Evolutionary conservation across 2,888 invertebrate genomes (phyloP).

Genomic region (Herminia tarsipennalis): DNA sequence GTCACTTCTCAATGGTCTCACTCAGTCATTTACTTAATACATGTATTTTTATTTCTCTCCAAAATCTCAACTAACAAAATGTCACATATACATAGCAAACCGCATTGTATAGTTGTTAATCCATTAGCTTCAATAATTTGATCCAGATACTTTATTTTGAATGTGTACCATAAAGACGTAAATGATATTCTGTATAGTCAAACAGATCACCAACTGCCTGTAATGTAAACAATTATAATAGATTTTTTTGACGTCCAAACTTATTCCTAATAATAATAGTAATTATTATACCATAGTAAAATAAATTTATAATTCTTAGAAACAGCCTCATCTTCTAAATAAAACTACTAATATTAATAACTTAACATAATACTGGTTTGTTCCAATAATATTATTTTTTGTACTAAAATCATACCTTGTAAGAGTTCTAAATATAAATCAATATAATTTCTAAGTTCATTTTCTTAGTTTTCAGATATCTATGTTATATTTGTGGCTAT

Average conservation of each 20-base stretch:
- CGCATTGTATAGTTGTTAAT: conserved; percentile 42
- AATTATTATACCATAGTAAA: too few species aligned
- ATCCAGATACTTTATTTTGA: conserved; percentile 69
- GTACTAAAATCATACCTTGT: too few species aligned
- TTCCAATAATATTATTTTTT: too few species aligned
- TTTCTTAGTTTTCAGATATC: too few species aligned
- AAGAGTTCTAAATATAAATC: too few species aligned
- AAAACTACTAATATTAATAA: not conserved
- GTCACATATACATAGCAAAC: conserved; percentile 39
- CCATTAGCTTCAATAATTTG: conserved; percentile 64
- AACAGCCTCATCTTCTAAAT: not conserved
- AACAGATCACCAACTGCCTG: conserved; percentile 84
- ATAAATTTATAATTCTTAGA: conserved; percentile 1
- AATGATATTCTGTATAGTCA: conserved; percentile 73
- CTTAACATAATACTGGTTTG: too few species aligned
- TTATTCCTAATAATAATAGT: conserved; percentile 17
- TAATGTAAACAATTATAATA: conserved; percentile 78
- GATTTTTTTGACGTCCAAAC: conserved; percentile 31
- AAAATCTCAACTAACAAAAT: conserved; percentile 40
- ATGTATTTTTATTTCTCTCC: conserved; percentile 28
- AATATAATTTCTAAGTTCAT: too few species aligned
- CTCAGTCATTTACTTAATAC: conserved; percentile 42
- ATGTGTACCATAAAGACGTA: conserved; percentile 66
- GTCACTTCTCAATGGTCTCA: conserved; percentile 47
- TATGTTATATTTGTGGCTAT: too few species aligned